Evolutionary conservation across 2,113 vertebrate species (phyloP).

Genomic region (Podocnemis expansa): DNA sequence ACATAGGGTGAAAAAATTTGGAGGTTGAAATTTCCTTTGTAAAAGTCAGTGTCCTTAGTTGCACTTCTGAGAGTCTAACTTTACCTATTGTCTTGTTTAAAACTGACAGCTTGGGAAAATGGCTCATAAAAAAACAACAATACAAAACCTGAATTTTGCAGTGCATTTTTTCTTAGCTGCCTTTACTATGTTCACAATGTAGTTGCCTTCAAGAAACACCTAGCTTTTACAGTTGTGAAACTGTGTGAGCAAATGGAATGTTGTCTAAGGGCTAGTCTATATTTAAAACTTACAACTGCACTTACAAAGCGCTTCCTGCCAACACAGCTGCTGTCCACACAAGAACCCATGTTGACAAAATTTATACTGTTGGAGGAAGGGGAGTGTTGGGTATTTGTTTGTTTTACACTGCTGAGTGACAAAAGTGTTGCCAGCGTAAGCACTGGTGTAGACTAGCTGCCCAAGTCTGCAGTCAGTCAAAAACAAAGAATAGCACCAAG

Average conservation of each 20-base stretch:
- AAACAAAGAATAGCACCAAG: neutral
- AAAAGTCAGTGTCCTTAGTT: neutral
- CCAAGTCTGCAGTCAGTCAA: neutral
- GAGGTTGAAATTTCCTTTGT: neutral
- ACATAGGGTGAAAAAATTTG: fast-evolving
- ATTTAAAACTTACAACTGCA: too few relatives aligned
- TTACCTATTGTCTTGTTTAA: neutral
- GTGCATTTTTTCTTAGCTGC: neutral
- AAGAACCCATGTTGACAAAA: too few relatives aligned
- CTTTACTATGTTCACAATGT: neutral
- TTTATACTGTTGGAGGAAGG: too few relatives aligned
- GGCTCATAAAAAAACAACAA: neutral
- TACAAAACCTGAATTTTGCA: too few relatives aligned
- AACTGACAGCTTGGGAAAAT: neutral
- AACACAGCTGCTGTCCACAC: too few relatives aligned
- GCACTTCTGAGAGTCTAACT: neutral
- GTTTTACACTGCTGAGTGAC: too few relatives aligned
- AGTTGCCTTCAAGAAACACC: neutral
- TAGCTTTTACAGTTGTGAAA: neutral
- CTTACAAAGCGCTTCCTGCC: too few relatives aligned
- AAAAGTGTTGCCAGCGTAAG: too few relatives aligned
- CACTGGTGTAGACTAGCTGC: too few relatives aligned
- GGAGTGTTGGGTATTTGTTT: too few relatives aligned
- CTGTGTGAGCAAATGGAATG: neutral
- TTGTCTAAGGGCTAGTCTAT: too few relatives aligned